Conservation (phyloP, 2,888 invertebrate genomes). For the Schrankia costaestrigalis region DNA sequence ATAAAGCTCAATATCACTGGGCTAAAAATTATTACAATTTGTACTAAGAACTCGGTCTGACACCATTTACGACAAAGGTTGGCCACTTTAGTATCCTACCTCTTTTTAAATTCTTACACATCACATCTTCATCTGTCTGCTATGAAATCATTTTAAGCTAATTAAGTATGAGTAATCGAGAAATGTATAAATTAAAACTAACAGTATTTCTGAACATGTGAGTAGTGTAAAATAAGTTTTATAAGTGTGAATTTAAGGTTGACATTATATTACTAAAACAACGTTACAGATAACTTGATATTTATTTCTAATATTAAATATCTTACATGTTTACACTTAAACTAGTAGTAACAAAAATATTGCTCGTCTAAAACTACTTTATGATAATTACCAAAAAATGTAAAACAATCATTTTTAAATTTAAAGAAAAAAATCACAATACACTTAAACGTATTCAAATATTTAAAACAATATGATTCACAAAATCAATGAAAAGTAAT, state of each 20-base stretch:
- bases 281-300: slow-evolving; percentile 49
- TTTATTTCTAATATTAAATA: slow-evolving; percentile 71
- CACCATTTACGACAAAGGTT: too few species aligned
- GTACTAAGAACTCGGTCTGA: background rate
- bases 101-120: too few species aligned
- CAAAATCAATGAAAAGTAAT: slow-evolving; percentile 21
- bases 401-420: slow-evolving; percentile 19
- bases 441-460: slow-evolving; percentile 11
- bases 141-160: too few species aligned
- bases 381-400: too few species aligned
- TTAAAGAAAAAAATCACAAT: slow-evolving; percentile 20
- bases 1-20: too few species aligned
- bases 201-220: too few species aligned
- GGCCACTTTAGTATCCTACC: too few species aligned
- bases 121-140: too few species aligned
- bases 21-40: too few species aligned
- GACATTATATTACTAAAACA: slow-evolving; percentile 42
- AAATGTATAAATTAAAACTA: too few species aligned
- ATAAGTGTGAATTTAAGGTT: slow-evolving; percentile 8
- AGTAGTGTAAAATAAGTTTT: slow-evolving; percentile 1
- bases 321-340: slow-evolving; percentile 63
- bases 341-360: slow-evolving; percentile 76
- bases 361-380: slow-evolving; percentile 54
- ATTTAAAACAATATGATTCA: slow-evolving; percentile 15
- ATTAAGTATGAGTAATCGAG: too few species aligned